Percentiles rank a stretch among this genome's conserved stretches.
Evolutionary conservation across 2,888 invertebrate species (phyloP).

Genomic region (Aricia artaxerxes): DNA sequence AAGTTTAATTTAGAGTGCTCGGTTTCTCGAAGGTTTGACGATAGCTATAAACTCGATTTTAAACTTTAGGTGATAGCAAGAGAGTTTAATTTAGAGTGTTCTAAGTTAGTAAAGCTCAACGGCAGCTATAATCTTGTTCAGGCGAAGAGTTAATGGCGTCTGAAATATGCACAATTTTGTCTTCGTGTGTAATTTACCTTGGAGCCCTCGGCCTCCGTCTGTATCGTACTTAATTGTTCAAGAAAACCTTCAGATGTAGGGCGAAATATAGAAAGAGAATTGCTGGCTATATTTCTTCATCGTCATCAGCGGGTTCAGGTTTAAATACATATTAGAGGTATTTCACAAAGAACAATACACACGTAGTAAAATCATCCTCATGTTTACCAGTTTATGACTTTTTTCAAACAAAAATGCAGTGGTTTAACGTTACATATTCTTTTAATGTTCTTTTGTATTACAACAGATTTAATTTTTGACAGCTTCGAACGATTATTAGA

Average conservation of each 20-base stretch:
- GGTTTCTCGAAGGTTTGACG: background rate
- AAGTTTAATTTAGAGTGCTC: background rate
- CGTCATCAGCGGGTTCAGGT: no score
- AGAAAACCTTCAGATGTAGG: background rate
- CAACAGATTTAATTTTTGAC: no score
- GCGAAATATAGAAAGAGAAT: background rate
- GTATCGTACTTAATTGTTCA: slow-evolving; percentile 12
- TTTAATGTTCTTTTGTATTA: no score
- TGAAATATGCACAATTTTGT: slow-evolving; percentile 22
- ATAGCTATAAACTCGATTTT: background rate
- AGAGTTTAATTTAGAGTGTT: background rate
- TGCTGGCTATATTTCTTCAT: no score
- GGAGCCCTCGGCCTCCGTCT: background rate
- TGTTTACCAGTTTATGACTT: no score
- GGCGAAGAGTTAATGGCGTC: slow-evolving; percentile 20
- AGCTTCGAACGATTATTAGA: no score
- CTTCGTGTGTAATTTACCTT: slow-evolving; percentile 7
- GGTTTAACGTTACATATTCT: no score
- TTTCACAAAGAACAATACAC: no score
- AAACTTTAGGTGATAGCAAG: background rate
- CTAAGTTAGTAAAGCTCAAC: background rate
- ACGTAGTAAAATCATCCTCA: no score
- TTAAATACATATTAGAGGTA: no score
- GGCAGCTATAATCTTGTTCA: background rate
- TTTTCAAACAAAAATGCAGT: no score